Evolutionary conservation across 1,140 invertebrate species (phyloP), one percentile per base, ranked within the genome.

Genomic region (Drosophila oshimai): DNA sequence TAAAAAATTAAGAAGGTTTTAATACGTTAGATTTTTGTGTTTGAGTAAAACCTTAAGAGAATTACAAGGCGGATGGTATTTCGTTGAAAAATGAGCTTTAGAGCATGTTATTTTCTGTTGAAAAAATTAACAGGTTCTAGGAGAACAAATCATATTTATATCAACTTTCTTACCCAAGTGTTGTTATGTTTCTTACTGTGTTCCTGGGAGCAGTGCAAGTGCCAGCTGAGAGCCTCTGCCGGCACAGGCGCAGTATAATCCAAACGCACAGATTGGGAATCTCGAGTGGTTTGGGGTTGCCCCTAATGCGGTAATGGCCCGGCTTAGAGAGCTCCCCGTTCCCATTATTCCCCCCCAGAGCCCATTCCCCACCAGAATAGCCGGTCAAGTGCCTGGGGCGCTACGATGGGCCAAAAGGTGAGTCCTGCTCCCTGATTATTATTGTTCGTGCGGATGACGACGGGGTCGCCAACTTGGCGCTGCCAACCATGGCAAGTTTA

Each of bases 181-280:
- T 0, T 7, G 3, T 6, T 4, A 15, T 53, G 13, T 61, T 57
- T 58, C 6, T 9, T 7, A 3, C 28, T 5, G 58, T 62, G 58
- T 6, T 26, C 4, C 18, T 10, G 12, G 50, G 50, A 61, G 57
- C 64, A 70, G 36, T 70, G 68, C 51, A 70, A 37, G 72, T 39
- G 53, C 74, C 70, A 60, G 68, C 67, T 83, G 74, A 84, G 80
- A 68, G 64, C 28, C 61, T n/a, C 49, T 34, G 69, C 34, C 67
- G 72, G 76, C 80, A 76, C 42, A 86, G 81, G 80, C 80, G 80
- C 80, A 86, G 67, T 86, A 39, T 46, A 77, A 58, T 71, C 67
- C 70, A 24, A 36, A 46, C 49, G 65, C 73, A 46, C 68, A 77
- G 78, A 81, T 78, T 84, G 80, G 15, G 28, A 45, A 37, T 58